Percentiles rank a stretch among this genome's conserved stretches.
Evolutionary conservation across 2,888 invertebrate species (phyloP).

Genomic region (Oscheius sp.): DNA sequence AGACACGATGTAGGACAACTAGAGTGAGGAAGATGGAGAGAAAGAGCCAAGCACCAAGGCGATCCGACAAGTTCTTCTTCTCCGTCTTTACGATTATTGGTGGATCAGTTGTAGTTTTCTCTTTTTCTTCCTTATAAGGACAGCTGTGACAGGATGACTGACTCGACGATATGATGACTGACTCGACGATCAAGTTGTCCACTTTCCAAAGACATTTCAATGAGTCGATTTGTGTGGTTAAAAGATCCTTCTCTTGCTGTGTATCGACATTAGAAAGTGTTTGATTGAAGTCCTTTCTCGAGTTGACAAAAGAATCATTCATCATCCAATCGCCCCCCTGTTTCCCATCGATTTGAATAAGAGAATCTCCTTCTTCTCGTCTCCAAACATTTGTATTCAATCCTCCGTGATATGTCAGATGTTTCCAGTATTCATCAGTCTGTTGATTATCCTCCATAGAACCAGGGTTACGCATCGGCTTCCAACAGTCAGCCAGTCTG

Average conservation of each 20-base stretch:
- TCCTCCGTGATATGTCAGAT: conserved; percentile 14
- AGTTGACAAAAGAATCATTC: background rate
- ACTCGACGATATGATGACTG: too few species aligned
- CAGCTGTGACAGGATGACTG: background rate
- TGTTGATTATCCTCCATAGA: background rate
- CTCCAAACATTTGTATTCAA: conserved; percentile 10
- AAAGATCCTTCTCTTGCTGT: too few species aligned
- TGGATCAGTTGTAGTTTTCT: too few species aligned
- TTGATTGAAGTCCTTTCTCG: too few species aligned
- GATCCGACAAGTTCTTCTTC: background rate
- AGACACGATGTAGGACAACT: background rate
- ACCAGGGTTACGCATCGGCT: background rate
- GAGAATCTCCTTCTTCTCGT: background rate
- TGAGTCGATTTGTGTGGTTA: too few species aligned
- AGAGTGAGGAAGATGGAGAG: background rate
- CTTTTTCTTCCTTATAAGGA: background rate
- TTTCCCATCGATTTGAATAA: too few species aligned
- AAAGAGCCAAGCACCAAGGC: background rate
- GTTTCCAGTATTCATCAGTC: background rate
- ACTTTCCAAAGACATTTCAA: too few species aligned
- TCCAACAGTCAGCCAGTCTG: background rate
- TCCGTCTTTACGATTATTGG: too few species aligned
- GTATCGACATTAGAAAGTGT: too few species aligned
- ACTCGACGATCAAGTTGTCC: too few species aligned
- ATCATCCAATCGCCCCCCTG: background rate